Evolutionary conservation across 2,113 vertebrate genomes (phyloP).

Genomic region (Burhinus oedicnemus): DNA sequence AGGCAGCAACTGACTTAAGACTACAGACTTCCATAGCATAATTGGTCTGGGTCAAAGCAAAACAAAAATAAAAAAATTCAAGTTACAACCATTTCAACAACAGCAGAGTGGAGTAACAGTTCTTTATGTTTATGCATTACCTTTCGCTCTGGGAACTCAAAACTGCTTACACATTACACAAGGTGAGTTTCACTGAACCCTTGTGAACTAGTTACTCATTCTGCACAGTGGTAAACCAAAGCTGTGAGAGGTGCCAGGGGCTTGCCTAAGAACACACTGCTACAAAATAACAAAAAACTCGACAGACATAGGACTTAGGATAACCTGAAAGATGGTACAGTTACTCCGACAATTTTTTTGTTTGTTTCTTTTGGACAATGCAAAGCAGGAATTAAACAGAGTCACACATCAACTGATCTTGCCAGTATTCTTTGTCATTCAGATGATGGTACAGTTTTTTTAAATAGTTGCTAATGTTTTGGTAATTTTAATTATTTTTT

Average conservation of each 20-base stretch:
- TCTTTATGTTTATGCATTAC: background rate
- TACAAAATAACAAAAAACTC: background rate
- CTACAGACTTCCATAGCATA: background rate
- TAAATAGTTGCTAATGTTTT: background rate
- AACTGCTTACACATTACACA: background rate
- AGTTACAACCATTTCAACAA: background rate
- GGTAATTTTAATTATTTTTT: background rate
- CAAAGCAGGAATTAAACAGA: background rate
- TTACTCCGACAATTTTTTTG: background rate
- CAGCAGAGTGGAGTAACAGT: background rate
- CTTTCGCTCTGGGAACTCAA: background rate
- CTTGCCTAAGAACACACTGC: background rate
- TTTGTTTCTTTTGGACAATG: background rate
- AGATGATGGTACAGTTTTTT: background rate
- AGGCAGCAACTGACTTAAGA: background rate
- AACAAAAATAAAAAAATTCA: background rate
- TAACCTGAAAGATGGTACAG: background rate
- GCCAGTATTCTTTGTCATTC: background rate
- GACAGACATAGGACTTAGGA: fast-evolving
- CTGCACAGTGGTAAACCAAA: background rate
- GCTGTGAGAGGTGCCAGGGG: background rate
- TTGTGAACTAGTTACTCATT: background rate
- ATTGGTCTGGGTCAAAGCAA: background rate
- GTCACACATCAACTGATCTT: background rate
- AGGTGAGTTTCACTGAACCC: background rate